These are phyloP conservation scores for Boleophthalmus pectinirostris DNA, from an alignment of 2,113 vertebrate genomes.

Conservation along the genomic window DNA sequence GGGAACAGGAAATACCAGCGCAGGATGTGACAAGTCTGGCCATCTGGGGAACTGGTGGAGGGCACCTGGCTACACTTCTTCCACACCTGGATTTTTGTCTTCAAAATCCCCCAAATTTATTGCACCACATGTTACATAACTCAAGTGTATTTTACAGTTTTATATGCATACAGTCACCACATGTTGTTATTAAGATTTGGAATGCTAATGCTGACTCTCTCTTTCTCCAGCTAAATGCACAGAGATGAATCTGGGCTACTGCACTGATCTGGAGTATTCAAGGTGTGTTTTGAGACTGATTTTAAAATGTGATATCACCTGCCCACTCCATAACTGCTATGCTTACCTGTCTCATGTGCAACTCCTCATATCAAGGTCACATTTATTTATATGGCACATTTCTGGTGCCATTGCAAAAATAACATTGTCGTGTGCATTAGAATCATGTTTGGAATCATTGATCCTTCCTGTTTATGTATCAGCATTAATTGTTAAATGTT, in stretches of 20 bases:
- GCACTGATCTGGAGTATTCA: constrained; percentile 82
- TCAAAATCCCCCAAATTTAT: background rate
- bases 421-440: too few relatives aligned
- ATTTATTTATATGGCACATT: too few relatives aligned
- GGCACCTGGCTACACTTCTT: background rate
- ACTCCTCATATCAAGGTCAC: too few relatives aligned
- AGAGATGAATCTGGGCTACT: constrained; percentile 85
- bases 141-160: background rate
- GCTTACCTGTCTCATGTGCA: too few relatives aligned
- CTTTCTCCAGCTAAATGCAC: constrained; percentile 79
- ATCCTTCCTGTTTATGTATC: too few relatives aligned
- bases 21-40: constrained; percentile 35
- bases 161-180: background rate
- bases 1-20: constrained; percentile 23
- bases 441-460: too few relatives aligned
- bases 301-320: background rate
- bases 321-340: background rate
- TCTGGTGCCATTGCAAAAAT: too few relatives aligned
- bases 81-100: constrained; percentile 13
- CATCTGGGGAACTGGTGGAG: background rate
- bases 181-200: background rate
- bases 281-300: constrained; percentile 55
- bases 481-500: too few relatives aligned
- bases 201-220: background rate
- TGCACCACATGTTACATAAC: constrained; percentile 12